Conservation (phyloP, 2,113 vertebrate genomes). For the Mormyrus lacerda region DNA sequence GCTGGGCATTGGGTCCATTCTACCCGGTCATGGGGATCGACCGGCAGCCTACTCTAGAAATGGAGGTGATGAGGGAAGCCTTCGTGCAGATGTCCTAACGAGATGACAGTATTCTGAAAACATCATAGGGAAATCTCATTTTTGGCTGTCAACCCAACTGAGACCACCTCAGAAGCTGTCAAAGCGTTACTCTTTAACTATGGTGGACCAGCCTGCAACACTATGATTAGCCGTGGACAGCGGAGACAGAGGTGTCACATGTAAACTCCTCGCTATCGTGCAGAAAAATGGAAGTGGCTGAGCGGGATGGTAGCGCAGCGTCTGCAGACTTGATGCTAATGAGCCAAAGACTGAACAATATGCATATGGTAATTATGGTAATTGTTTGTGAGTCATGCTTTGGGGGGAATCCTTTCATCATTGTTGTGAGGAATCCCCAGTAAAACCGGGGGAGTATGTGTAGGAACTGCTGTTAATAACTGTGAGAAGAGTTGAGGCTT, state of each 20-base stretch:
- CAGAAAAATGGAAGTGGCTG: neutral
- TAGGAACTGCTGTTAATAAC: neutral
- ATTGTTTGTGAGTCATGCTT: conserved; percentile 3
- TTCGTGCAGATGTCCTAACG: neutral
- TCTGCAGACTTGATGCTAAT: neutral
- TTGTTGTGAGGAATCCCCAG: neutral
- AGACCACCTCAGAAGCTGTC: neutral
- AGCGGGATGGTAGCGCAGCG: neutral
- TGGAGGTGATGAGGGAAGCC: neutral
- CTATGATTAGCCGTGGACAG: neutral
- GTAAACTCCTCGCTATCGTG: neutral
- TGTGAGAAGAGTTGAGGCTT: neutral
- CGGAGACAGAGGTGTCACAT: neutral
- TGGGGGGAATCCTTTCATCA: neutral
- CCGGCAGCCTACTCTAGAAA: neutral
- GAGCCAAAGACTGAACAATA: neutral
- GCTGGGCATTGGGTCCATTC: neutral
- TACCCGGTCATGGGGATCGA: neutral
- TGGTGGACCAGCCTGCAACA: neutral
- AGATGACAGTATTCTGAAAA: neutral
- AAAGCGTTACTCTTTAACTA: neutral
- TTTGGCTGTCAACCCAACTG: neutral
- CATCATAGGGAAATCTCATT: neutral
- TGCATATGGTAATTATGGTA: neutral
- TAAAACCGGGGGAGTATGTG: neutral